Evolutionary conservation across 2,888 invertebrate species (phyloP), one percentile per base, ranked within the genome.

Genomic region (Pseudococcus viburni): DNA sequence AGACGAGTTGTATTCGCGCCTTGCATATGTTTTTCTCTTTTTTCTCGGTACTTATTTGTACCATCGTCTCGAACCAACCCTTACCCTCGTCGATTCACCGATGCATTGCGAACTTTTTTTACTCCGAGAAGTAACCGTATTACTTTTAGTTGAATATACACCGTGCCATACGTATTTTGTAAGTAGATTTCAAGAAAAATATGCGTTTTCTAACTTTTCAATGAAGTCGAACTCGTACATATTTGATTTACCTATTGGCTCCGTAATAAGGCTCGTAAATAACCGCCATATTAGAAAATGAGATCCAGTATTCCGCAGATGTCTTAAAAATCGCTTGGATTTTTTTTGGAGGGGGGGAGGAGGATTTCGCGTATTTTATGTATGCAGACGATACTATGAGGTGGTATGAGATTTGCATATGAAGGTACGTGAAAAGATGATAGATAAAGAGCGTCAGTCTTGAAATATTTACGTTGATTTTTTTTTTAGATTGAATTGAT

Each of bases 61-160:
- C 12, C 51, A 51, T 15, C n/a, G 26, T n/a, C 55, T n/a, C 7
- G 9, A 11, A 64, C 33, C 26, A 0, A n/a, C 12, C 15, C 33
- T 73, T 17, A 3, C 42, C 42, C 8, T 73, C 5, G 26, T 3
- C 26, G 1, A 15, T 33, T 39, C 7, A 11, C 7, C 15, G 33
- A 73, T 73, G 73, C 73, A 73, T 33, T 73, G 17, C 73, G 17
- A 73, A 73, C 73, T 73, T 73, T 73, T n/a, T 73, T 73, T 64
- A 19, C 15, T 17, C 73, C 4, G 12, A 17, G 33, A 17, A 33
- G 19, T 73, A 73, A 73, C 73, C 26, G 6, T 73, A 73, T 73
- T 73, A 73, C 33, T 73, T 73, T 33, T 12, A 73, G 33, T 73
- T 33, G 39, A 73, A 73, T 73, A 73, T 73, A 73, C 73, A 73